phyloP scores from a whole-genome alignment of 1,140 invertebrate genomes.

The Cyphomyrmex costatus region DNA sequence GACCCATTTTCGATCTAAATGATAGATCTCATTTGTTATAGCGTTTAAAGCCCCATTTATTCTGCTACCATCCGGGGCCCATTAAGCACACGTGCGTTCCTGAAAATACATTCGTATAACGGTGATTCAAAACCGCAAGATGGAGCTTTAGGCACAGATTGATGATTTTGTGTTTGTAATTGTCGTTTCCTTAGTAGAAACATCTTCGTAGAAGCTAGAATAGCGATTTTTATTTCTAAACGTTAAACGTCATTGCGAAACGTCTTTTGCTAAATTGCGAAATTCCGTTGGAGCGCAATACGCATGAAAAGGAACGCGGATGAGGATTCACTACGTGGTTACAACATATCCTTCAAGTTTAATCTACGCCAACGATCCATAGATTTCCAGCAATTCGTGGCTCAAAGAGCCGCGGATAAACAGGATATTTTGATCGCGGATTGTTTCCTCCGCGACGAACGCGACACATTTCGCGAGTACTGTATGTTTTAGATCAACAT shows the following conservation, averaged over 20 bases:
- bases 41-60: constrained; percentile 52
- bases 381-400: neutral
- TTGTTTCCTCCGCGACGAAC: constrained; percentile 7
- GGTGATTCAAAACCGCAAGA: neutral
- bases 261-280: neutral
- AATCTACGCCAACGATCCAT: constrained; percentile 3
- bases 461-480: constrained; percentile 11
- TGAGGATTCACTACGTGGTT: neutral
- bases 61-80: neutral
- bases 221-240: neutral
- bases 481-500: constrained; percentile 52
- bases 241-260: neutral
- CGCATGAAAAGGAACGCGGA: neutral
- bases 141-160: neutral
- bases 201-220: too few relatives aligned
- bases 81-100: constrained; percentile 26
- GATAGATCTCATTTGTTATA: constrained; percentile 53
- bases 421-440: constrained; percentile 42
- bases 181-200: neutral
- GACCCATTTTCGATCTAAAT: constrained; percentile 57
- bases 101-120: constrained; percentile 21
- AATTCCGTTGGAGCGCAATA: constrained; percentile 22
- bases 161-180: neutral
- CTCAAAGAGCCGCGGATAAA: constrained; percentile 3
- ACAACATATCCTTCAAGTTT: neutral